These are phyloP conservation scores for Pardosa pseudoannulata DNA, from an alignment of 2,888 invertebrate species.

Conservation along the genomic window DNA sequence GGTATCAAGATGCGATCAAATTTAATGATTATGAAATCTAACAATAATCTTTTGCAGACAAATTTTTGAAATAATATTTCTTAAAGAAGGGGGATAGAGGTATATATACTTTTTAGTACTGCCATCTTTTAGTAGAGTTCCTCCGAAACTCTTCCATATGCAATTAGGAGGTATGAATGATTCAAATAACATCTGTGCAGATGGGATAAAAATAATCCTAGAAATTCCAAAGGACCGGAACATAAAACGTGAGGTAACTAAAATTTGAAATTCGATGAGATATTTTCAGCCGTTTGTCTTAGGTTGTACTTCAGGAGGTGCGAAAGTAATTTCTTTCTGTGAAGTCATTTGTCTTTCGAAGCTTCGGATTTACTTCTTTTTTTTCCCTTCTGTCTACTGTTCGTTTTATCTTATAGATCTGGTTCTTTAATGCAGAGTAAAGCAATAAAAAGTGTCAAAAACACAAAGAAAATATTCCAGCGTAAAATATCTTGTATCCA, in stretches of 20 bases:
- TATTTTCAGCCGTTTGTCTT: conserved; percentile 40
- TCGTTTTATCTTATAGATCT: conserved; percentile 8
- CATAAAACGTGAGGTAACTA: conserved; percentile 20
- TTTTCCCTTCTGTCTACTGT: not conserved
- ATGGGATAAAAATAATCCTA: conserved; percentile 15
- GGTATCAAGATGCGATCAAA: no score
- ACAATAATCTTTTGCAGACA: no score
- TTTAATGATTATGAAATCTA: no score
- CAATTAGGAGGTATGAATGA: conserved; percentile 11
- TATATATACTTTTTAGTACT: no score
- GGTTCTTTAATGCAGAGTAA: conserved; percentile 11
- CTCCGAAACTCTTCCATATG: not conserved
- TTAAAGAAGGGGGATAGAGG: no score
- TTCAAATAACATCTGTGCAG: conserved; percentile 13
- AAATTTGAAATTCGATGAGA: conserved; percentile 56
- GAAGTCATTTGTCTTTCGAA: conserved; percentile 18
- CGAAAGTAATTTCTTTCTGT: conserved; percentile 16
- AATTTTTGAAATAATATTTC: no score
- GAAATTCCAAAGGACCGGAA: not conserved
- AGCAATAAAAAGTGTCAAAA: conserved; percentile 5
- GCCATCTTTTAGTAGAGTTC: not conserved
- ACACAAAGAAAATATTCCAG: not conserved
- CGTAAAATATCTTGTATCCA: not conserved
- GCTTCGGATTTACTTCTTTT: not conserved
- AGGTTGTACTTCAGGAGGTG: not conserved